Percentiles rank a stretch among this genome's conserved stretches.
These are phyloP conservation scores for Drosophila mercatorum DNA, from an alignment of 2,888 invertebrate species.

Conservation along the genomic window DNA sequence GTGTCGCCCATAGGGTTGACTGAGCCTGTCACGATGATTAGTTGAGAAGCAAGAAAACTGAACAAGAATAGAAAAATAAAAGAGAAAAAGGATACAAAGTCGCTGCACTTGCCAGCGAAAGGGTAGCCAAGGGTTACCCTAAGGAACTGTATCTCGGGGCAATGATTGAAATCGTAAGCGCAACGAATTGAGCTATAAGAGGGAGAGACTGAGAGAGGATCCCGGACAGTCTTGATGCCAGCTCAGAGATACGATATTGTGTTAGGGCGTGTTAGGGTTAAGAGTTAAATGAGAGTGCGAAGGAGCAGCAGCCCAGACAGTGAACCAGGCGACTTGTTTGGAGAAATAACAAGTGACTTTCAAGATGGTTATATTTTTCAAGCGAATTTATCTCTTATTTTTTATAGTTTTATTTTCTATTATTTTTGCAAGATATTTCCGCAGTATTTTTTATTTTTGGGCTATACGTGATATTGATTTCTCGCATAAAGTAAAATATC, in stretches of 20 bases:
- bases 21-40: constrained; percentile 58
- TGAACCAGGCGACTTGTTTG: constrained; percentile 21
- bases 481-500: constrained; percentile 14
- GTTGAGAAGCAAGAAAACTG: constrained; percentile 25
- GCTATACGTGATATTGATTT: constrained; percentile 47
- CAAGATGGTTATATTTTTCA: constrained; percentile 16
- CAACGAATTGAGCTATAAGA: constrained; percentile 44
- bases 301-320: neutral
- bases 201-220: constrained; percentile 1
- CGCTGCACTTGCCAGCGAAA: constrained; percentile 54
- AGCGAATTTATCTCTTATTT: constrained; percentile 11
- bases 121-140: constrained; percentile 30
- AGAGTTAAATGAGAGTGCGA: constrained; percentile 41
- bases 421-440: constrained; percentile 40
- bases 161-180: constrained; percentile 59
- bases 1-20: constrained; percentile 63
- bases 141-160: constrained; percentile 11
- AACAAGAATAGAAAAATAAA: constrained; percentile 15
- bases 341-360: constrained; percentile 54
- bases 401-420: constrained; percentile 26
- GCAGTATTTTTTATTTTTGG: constrained; percentile 14
- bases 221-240: constrained; percentile 27
- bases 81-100: constrained; percentile 31
- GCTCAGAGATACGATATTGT: constrained; percentile 43
- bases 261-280: constrained; percentile 51